A percentile compares a stretch with the other conserved stretches of the same genome.
These are phyloP conservation scores for Macaca mulatta DNA, from an alignment of 2,113 vertebrate species.

Conservation along the genomic window DNA sequence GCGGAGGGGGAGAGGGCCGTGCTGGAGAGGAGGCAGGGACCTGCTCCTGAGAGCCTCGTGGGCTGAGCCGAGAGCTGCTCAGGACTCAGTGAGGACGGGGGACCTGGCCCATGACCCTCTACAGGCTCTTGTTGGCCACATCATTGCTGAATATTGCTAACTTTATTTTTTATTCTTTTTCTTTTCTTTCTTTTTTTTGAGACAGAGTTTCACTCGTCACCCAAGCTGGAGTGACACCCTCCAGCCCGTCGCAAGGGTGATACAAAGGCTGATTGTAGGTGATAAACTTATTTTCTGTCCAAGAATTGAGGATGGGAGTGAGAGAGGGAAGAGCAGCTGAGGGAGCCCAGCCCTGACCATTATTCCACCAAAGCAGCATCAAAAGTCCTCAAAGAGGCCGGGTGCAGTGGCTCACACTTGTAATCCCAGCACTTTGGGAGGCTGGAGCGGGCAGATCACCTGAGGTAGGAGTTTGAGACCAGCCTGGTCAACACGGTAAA, in stretches of 20 bases:
- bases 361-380: neutral
- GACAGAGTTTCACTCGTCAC: too few relatives aligned
- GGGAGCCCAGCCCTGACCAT: neutral
- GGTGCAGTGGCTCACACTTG: neutral
- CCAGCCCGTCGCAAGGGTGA: neutral
- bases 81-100: neutral
- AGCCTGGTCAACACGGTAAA: neutral
- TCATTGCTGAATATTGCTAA: neutral
- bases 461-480: neutral
- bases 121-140: neutral
- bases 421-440: neutral
- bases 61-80: neutral
- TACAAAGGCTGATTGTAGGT: neutral
- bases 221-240: too few relatives aligned
- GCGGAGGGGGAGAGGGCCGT: neutral
- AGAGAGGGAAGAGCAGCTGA: neutral
- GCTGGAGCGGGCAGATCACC: neutral
- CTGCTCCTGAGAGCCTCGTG: neutral
- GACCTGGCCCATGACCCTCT: neutral
- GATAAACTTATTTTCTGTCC: neutral
- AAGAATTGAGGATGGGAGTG: neutral
- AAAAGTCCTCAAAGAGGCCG: fast-evolving
- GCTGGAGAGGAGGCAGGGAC: neutral
- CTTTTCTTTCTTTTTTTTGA: too few relatives aligned
- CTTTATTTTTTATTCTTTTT: neutral